Evolutionary conservation across 2,797 vertebrate genomes (phyloP).

Genomic region (Pyrocephalus nanus): DNA sequence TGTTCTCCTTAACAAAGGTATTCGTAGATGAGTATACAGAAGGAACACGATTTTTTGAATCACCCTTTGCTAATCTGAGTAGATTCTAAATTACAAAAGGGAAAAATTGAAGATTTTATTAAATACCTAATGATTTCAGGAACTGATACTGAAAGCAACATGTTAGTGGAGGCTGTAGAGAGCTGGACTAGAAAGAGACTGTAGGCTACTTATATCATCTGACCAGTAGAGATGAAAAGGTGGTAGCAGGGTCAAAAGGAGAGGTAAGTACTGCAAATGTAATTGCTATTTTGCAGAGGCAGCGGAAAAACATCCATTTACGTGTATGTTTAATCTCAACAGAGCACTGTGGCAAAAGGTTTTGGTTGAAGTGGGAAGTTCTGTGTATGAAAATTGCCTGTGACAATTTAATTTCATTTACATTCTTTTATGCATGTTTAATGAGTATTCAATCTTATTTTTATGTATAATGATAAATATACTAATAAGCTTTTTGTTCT

Average conservation of each 20-base stretch:
- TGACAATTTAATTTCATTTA: constrained; percentile 28
- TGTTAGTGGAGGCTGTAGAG: background rate
- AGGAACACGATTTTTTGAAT: background rate
- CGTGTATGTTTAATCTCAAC: background rate
- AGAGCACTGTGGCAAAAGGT: background rate
- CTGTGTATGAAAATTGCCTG: constrained; percentile 34
- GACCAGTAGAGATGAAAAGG: background rate
- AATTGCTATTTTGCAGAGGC: background rate
- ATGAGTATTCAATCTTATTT: constrained; percentile 59
- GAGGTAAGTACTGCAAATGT: constrained; percentile 7
- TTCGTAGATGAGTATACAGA: background rate
- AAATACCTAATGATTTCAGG: background rate
- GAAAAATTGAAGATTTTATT: background rate
- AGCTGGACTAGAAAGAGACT: background rate
- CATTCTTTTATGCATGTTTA: constrained; percentile 59
- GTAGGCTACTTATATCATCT: background rate
- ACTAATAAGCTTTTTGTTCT: constrained; percentile 58
- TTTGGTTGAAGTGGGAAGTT: constrained; percentile 28
- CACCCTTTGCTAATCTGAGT: background rate
- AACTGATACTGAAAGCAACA: background rate
- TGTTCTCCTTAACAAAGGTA: background rate
- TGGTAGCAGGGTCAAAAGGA: background rate
- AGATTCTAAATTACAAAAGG: background rate
- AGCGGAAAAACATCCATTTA: constrained; percentile 8
- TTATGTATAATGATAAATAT: constrained; percentile 69